Base-by-base conservation (phyloP, 2,113 vertebrate genomes). In the Vanacampus margaritifer region DNA sequence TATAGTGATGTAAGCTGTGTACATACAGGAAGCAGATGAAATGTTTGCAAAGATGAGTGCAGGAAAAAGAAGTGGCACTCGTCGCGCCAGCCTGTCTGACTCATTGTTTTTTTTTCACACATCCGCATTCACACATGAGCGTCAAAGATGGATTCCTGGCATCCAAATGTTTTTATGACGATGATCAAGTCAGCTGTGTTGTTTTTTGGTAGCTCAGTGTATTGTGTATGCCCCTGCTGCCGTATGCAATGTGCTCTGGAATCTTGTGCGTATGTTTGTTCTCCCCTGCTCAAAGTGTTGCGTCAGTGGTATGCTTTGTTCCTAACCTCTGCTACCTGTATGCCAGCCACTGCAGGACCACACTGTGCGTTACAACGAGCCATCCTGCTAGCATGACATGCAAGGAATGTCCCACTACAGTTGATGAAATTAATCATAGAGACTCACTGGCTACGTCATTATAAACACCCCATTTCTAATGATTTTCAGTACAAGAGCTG, bases 1-100 rank as follows among this genome's bases (percentile, higher is more conserved):
- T 11, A 74, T 1, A 24, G 69, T 72, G 75, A 83, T 65, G 56
- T 63, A 71, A 78, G 17, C n/a, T 26, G 60, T 43, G 53, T 59
- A 50, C 72, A 69, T 66, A 57, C 80, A 84, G 84, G 86, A 87
- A 85, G 39, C 9, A 71, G 56, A 60, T 74, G 12, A 63, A 65
- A 74, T 61, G 50, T 66, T 13, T 69, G 39, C 69, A 63, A 39
- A 67, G 69, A 78, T 61, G 41, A 73, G 74, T 65, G 74, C 72
- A 70, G 73, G 75, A 68, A 72, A 72, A 58, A 14, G 65, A 74
- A 35, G 23, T 72, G 24, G 53, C 57, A 36, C 66, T 78, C 78
- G 76, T 76, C 79, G 76, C 46, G 57, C 64, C 72, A 23, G 23
- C 10, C 56, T 67, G 70, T 78, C 79, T 82, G 81, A 81, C 82